Conservation (phyloP, 2,113 vertebrate genomes). For the Brachyhypopomus occidentalis region DNA sequence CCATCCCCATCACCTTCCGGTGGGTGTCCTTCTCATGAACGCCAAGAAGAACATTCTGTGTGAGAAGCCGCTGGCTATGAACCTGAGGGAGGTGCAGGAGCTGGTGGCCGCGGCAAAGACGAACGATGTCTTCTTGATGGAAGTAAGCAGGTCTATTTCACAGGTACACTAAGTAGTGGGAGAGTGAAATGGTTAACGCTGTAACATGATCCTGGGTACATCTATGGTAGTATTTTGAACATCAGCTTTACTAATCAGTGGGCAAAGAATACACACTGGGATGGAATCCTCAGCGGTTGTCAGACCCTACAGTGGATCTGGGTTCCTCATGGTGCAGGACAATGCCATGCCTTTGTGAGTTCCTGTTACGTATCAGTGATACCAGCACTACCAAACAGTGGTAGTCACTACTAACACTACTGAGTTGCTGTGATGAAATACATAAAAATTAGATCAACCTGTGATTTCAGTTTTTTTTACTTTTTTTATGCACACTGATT, state of each 20-base stretch:
- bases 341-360: too few species aligned
- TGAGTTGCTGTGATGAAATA: neutral
- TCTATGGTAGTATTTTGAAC: too few species aligned
- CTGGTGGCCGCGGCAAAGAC: slow-evolving; percentile 70
- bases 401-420: neutral
- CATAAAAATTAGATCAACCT: neutral
- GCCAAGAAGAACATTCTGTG: slow-evolving; percentile 83
- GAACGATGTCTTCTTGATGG: slow-evolving; percentile 74
- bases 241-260: too few species aligned
- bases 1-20: slow-evolving; percentile 65
- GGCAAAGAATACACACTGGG: too few species aligned
- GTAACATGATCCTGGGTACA: too few species aligned
- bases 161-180: neutral
- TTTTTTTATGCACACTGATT: too few species aligned
- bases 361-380: too few species aligned
- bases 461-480: neutral
- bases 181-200: too few species aligned
- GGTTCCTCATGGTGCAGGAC: too few species aligned
- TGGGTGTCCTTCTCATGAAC: slow-evolving; percentile 69
- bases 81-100: slow-evolving; percentile 73
- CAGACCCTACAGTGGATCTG: too few species aligned
- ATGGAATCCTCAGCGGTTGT: too few species aligned
- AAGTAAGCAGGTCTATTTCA: slow-evolving; percentile 57
- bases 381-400: too few species aligned
- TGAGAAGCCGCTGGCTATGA: slow-evolving; percentile 87